phyloP scores from a whole-genome alignment of 64 coral and sea anemone genomes.

The Pocillopora verrucosa region DNA sequence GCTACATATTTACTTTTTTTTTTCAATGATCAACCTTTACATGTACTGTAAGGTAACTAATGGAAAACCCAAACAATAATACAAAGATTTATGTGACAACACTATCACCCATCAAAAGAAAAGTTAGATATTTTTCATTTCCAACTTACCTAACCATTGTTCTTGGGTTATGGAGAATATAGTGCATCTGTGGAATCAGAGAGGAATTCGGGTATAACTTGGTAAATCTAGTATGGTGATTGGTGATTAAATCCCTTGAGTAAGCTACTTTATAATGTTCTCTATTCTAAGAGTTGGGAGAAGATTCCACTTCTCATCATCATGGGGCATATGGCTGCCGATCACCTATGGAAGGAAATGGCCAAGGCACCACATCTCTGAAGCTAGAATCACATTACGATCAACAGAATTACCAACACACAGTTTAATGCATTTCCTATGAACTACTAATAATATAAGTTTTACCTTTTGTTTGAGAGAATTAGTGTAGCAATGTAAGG shows the following conservation, averaged over 20 bases:
- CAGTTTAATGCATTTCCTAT: too few relatives aligned
- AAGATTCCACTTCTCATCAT: conserved; percentile 71
- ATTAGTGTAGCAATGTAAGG: conserved; percentile 18
- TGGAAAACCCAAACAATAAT: too few relatives aligned
- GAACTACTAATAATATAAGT: too few relatives aligned
- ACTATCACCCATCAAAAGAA: neutral
- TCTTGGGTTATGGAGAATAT: conserved; percentile 54
- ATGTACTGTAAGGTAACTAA: neutral
- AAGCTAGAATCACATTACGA: too few relatives aligned
- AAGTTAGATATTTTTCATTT: neutral
- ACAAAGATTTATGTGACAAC: conserved; percentile 10
- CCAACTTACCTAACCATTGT: conserved; percentile 48
- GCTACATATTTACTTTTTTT: neutral
- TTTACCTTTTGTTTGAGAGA: conserved; percentile 46
- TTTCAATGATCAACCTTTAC: neutral
- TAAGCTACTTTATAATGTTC: conserved; percentile 45
- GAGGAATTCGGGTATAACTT: conserved; percentile 47
- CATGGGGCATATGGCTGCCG: conserved; percentile 44
- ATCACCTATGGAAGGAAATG: conserved; percentile 35
- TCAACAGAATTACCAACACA: too few relatives aligned
- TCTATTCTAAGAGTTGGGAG: conserved; percentile 18
- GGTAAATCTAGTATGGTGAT: conserved; percentile 45
- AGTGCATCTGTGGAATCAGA: conserved; percentile 41
- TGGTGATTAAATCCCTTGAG: conserved; percentile 38
- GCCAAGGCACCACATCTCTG: conserved; percentile 45